Conservation (phyloP, 37 sponge, comb jelly and placozoan species). For the Corticium candelabrum region DNA sequence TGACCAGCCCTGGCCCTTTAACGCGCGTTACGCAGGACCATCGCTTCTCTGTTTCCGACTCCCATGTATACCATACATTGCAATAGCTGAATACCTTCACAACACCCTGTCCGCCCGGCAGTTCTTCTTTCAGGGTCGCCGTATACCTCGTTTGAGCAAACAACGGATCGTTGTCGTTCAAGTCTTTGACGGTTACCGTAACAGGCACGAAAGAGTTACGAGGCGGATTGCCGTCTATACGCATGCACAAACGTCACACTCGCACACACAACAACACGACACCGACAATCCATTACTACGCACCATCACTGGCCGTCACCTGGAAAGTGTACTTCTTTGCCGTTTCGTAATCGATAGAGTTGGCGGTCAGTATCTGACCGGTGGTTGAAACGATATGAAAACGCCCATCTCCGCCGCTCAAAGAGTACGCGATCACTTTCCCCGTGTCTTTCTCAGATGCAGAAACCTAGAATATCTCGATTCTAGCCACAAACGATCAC, state of each 20-base stretch:
- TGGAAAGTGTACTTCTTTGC: not conserved
- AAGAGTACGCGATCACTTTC: not conserved
- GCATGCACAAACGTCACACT: too few relatives aligned
- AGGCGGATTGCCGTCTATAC: not conserved
- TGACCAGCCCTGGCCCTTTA: too few relatives aligned
- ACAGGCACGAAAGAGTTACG: not conserved
- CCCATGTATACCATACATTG: too few relatives aligned
- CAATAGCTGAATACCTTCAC: too few relatives aligned
- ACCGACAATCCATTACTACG: too few relatives aligned
- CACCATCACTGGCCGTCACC: not conserved
- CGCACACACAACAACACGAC: too few relatives aligned
- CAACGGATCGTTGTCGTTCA: conserved; percentile 20
- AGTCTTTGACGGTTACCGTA: not conserved
- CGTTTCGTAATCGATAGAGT: not conserved
- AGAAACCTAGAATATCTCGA: too few relatives aligned
- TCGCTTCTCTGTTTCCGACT: too few relatives aligned
- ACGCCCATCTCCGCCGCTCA: not conserved
- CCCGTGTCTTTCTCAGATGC: not conserved
- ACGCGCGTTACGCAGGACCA: too few relatives aligned
- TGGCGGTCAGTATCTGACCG: not conserved
- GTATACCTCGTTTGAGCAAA: conserved; percentile 7
- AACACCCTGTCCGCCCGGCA: too few relatives aligned
- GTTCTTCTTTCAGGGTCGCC: conserved; percentile 27
- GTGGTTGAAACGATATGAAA: not conserved
- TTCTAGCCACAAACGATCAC: too few relatives aligned